Conservation (phyloP, 2,888 invertebrate genomes). For the Trichogramma dendrolimi region DNA sequence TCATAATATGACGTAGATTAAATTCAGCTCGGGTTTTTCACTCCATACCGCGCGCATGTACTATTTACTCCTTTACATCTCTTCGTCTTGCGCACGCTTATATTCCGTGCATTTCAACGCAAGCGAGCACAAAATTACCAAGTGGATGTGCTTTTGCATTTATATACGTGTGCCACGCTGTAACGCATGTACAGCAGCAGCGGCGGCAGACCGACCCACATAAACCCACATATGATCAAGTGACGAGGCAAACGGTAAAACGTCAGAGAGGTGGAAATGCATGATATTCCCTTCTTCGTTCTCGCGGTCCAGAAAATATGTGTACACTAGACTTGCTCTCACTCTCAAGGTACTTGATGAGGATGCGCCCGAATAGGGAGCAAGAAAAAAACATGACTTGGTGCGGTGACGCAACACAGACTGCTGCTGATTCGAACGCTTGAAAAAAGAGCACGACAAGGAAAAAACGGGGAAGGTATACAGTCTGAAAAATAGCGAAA, state of each 20-base stretch:
- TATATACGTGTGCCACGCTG: background rate
- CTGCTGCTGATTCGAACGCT: background rate
- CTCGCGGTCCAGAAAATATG: conserved; percentile 16
- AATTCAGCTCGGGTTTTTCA: conserved; percentile 12
- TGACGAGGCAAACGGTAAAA: no score
- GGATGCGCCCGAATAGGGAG: conserved; percentile 4
- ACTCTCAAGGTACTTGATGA: conserved; percentile 14
- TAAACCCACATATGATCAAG: no score
- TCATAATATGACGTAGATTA: conserved; percentile 8
- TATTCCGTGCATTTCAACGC: conserved; percentile 1
- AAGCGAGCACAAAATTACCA: conserved; percentile 19
- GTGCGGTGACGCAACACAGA: background rate
- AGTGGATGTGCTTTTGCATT: conserved; percentile 5
- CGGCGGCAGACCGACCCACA: no score
- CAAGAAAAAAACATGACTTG: background rate
- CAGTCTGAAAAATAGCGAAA: conserved; percentile 4
- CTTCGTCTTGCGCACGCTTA: background rate
- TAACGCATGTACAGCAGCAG: no score
- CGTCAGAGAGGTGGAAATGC: conserved; percentile 7
- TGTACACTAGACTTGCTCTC: background rate
- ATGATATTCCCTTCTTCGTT: conserved; percentile 9
- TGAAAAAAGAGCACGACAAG: background rate
- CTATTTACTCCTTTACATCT: background rate
- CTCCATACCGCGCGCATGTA: background rate
- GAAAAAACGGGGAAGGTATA: background rate